Conservation (phyloP, 2,888 invertebrate species). For the Rhamnusium bicolor region DNA sequence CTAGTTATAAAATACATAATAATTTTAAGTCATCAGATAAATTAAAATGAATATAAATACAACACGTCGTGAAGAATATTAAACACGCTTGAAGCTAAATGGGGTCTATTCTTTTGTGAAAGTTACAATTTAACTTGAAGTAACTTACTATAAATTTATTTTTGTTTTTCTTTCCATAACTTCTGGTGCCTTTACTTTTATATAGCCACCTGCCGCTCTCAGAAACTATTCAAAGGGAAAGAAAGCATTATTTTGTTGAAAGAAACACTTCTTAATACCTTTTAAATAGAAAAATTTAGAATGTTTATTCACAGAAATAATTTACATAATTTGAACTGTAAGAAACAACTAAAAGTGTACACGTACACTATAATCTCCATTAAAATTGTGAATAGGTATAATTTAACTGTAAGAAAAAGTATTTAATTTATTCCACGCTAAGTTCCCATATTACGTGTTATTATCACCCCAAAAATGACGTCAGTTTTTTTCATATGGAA, state of each 20-base stretch:
- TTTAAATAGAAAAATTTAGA: neutral
- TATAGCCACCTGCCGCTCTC: neutral
- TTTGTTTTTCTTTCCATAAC: slow-evolving; percentile 7
- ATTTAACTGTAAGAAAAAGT: no score
- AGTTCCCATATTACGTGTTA: no score
- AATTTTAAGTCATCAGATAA: no score
- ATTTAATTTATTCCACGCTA: no score
- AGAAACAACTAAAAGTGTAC: no score
- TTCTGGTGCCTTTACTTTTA: neutral
- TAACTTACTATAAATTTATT: neutral
- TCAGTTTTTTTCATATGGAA: no score
- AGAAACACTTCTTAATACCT: neutral
- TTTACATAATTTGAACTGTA: neutral
- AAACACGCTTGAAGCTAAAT: neutral
- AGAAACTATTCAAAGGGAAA: slow-evolving; percentile 8
- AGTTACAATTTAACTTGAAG: neutral
- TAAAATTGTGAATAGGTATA: no score
- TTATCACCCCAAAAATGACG: no score
- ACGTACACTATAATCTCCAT: no score
- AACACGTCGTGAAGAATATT: neutral
- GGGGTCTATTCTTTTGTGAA: slow-evolving; percentile 5
- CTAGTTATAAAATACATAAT: no score
- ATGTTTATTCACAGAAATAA: neutral
- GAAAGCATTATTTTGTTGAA: neutral
- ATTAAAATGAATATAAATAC: no score